Base-by-base conservation (phyloP, 2,797 vertebrate genomes). In the Phoebastria nigripes region DNA sequence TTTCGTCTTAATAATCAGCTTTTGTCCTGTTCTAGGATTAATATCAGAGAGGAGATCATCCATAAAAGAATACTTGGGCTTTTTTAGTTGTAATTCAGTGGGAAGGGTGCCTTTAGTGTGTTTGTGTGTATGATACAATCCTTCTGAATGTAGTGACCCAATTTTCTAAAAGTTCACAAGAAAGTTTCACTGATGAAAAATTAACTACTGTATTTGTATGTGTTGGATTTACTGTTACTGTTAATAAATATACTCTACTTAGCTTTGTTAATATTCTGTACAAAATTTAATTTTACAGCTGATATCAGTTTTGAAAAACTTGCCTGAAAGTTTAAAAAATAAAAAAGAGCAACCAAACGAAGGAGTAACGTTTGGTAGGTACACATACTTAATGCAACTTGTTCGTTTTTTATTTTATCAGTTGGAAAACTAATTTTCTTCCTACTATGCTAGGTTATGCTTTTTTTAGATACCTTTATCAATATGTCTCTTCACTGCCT, bases 341-440 rank as follows among this genome's bases (percentile, higher is more conserved):
- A 98, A 97, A 96, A 98, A 88, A 55, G 99, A 99, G 69, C 99
- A 99, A 72, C 96, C 98, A 41, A 95, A 97, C 70, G 98, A 98
- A 12, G 99, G 99, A 26, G 98, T 96, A 55, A 99, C 99, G 0
- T 98, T 98, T 74, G 99, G 99, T 99, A 98, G 66, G 98, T 97
- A 49, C 6, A 11, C n/a, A 10, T 67, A 42, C 74, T 71, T 66
- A 52, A 58, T 52, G 9, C 17, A 52, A 37, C 31, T 73, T 74
- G 4, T 11, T 44, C 0, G 6, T 44, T 72, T 84, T 59, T 67
- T 51, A 31, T 67, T 87, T 65, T 62, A 71, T 46, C 26, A 69
- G 6, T 15, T 82, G 44, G 46, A 86, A 77, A 81, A 58, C 18
- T 15, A 44, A n/a, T 15, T 82, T 91, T 67, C 33, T 82, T 89